phyloP scores from a whole-genome alignment of 2,797 vertebrate genomes.

The Xenopus petersii region DNA sequence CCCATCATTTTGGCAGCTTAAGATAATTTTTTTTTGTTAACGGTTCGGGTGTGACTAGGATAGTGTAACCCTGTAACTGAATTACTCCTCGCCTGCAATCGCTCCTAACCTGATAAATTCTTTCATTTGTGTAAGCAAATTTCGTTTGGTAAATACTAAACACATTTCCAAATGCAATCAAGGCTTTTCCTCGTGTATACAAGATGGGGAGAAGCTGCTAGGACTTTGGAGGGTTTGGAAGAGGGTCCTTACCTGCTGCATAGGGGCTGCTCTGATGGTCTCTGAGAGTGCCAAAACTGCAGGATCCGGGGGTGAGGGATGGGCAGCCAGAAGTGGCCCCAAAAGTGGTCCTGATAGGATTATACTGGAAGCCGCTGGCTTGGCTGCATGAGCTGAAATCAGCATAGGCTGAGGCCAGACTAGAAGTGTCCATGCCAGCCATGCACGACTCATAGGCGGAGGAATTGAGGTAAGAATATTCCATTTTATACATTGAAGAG shows the following conservation, averaged over 20 bases:
- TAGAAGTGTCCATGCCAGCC: slow-evolving; percentile 99
- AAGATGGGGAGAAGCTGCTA: slow-evolving; percentile 70
- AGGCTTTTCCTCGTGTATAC: slow-evolving; percentile 82
- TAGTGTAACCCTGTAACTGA: slow-evolving; percentile 99
- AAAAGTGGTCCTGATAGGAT: slow-evolving; percentile 98
- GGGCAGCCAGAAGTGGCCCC: slow-evolving; percentile 96
- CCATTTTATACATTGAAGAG: slow-evolving; percentile 99
- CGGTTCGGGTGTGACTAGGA: slow-evolving; percentile 99
- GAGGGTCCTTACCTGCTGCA: slow-evolving; percentile 92
- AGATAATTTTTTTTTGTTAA: slow-evolving; percentile 97
- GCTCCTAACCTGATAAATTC: slow-evolving; percentile 99
- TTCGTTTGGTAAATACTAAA: slow-evolving; percentile 99
- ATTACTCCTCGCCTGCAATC: slow-evolving; percentile 98
- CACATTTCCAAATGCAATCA: slow-evolving; percentile 99
- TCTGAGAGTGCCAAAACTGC: slow-evolving; percentile 95
- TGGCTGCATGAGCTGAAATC: slow-evolving; percentile 99
- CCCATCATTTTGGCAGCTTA: slow-evolving; percentile 99
- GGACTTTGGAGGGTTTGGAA: slow-evolving; percentile 61
- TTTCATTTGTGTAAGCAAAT: slow-evolving; percentile 99
- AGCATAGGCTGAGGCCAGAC: slow-evolving; percentile 98
- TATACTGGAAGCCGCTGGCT: slow-evolving; percentile 99
- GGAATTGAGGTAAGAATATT: slow-evolving; percentile 99
- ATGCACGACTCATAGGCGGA: slow-evolving; percentile 99
- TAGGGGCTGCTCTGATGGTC: slow-evolving; percentile 99
- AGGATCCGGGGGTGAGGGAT: slow-evolving; percentile 96